Evolutionary conservation across 2,113 vertebrate genomes (phyloP).

Genomic region (Corydoras maculifer): DNA sequence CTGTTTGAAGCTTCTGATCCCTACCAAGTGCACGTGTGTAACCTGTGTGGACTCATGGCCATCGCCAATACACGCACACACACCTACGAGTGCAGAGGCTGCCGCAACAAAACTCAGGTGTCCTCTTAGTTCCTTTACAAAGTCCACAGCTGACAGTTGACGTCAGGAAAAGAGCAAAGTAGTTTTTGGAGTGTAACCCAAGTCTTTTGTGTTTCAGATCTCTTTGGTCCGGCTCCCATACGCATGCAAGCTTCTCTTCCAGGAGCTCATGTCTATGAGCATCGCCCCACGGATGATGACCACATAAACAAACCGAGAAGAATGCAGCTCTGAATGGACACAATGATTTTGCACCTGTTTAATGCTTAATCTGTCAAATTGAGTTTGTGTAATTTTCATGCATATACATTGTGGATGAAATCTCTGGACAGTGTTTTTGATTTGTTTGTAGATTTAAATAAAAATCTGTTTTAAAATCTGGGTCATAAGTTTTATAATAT

Average conservation of each 20-base stretch:
- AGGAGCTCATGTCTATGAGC: conserved; percentile 98
- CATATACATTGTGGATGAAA: too few relatives aligned
- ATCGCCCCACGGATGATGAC: conserved; percentile 99
- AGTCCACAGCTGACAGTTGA: too few relatives aligned
- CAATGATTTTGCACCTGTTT: too few relatives aligned
- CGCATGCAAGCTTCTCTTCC: conserved; percentile 95
- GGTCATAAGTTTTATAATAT: too few relatives aligned
- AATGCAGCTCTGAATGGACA: too few relatives aligned
- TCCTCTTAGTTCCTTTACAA: background rate
- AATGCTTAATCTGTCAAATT: too few relatives aligned
- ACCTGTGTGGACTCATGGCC: conserved; percentile 95
- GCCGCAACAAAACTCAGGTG: conserved; percentile 97
- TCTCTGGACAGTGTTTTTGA: too few relatives aligned
- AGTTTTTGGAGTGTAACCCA: too few relatives aligned
- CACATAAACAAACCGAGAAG: conserved; percentile 28
- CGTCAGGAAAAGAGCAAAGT: too few relatives aligned
- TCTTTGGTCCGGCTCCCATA: conserved; percentile 95
- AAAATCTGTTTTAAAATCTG: too few relatives aligned
- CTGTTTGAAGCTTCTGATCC: conserved; percentile 96
- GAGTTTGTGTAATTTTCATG: too few relatives aligned
- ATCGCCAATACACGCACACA: conserved; percentile 96
- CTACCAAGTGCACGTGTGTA: conserved; percentile 95
- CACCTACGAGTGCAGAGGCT: conserved; percentile 93
- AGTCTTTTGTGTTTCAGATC: conserved; percentile 67
- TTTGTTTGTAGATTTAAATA: too few relatives aligned